A percentile compares a stretch with the other conserved stretches of the same genome.
phyloP scores from a whole-genome alignment of 2,113 vertebrate genomes.

The Cavia aperea region DNA sequence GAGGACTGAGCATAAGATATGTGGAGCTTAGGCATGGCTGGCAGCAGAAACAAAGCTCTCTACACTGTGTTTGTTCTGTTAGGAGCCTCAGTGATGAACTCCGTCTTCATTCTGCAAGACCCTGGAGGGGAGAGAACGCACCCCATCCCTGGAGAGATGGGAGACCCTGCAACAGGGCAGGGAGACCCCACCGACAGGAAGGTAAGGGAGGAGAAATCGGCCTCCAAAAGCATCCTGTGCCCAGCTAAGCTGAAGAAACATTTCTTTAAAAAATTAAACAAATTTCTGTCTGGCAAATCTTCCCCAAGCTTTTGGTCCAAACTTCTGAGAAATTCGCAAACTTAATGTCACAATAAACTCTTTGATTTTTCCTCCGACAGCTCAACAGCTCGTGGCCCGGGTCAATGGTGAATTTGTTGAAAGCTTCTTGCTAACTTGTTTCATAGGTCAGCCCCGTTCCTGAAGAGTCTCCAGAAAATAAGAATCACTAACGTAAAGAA shows the following conservation, averaged over 20 bases:
- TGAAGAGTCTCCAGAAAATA: neutral
- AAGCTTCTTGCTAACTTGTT: neutral
- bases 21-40: neutral
- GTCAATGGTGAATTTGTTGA: no score
- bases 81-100: neutral
- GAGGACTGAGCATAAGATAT: neutral
- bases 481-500: neutral
- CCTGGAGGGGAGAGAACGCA: rapidly evolving
- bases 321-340: neutral
- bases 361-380: neutral
- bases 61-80: rapidly evolving
- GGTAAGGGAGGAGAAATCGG: no score
- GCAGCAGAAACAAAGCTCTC: neutral
- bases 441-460: neutral
- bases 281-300: neutral
- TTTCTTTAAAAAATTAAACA: neutral
- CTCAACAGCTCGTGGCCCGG: neutral
- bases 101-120: neutral
- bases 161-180: rapidly evolving
- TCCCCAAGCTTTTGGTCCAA: neutral
- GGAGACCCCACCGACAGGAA: neutral
- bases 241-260: neutral
- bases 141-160: neutral
- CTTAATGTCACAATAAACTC: neutral
- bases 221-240: neutral